These are phyloP conservation scores for Trididemnum nubilum DNA, from an alignment of 23 tunicate species.

Conservation along the genomic window DNA sequence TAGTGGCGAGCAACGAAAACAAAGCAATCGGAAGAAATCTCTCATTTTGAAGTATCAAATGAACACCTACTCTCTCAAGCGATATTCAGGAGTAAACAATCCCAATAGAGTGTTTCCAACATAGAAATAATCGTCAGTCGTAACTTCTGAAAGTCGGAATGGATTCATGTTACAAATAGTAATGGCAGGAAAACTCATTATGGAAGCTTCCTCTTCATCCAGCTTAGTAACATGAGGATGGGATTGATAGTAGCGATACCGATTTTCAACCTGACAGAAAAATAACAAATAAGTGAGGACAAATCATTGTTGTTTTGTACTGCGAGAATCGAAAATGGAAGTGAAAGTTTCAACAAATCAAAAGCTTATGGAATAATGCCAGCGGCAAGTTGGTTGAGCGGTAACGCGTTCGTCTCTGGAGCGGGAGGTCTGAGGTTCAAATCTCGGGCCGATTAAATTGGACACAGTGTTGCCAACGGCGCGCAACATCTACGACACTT, in stretches of 20 bases:
- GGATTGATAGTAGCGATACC: conserved; percentile 64
- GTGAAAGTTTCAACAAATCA: neutral
- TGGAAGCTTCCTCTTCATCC: conserved; percentile 71
- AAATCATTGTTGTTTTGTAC: neutral
- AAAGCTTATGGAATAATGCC: neutral
- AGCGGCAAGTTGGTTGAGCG: too few relatives aligned
- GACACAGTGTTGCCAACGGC: too few relatives aligned
- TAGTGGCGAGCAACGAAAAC: too few relatives aligned
- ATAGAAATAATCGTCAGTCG: conserved; percentile 77
- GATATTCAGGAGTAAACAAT: conserved; percentile 38
- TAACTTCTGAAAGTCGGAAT: conserved; percentile 58
- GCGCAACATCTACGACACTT: too few relatives aligned
- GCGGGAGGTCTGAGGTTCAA: too few relatives aligned
- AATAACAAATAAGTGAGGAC: neutral
- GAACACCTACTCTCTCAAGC: conserved; percentile 31
- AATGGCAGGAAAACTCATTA: conserved; percentile 70
- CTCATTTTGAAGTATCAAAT: too few relatives aligned
- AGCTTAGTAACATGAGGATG: conserved; percentile 90
- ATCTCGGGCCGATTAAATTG: too few relatives aligned
- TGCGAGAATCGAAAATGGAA: neutral
- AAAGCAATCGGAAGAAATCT: too few relatives aligned
- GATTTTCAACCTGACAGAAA: conserved; percentile 65
- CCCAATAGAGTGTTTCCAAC: conserved; percentile 39
- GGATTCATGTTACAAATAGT: conserved; percentile 94
- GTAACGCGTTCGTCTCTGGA: too few relatives aligned